These are phyloP conservation scores for Drosophila bocki DNA, from an alignment of 1,140 invertebrate genomes.

Conservation along the genomic window DNA sequence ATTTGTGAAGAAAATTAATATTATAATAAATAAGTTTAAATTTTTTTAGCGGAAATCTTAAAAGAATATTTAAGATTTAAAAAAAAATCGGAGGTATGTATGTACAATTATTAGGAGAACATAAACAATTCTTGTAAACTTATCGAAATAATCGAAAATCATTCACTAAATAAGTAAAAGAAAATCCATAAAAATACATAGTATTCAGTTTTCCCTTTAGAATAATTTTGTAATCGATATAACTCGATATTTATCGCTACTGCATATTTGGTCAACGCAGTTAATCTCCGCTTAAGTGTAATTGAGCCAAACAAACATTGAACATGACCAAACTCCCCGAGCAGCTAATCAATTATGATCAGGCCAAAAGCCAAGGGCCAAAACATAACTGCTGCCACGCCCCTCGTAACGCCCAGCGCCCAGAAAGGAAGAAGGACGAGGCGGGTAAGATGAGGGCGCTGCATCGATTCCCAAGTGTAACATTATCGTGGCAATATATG, in stretches of 20 bases:
- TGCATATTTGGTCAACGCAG: conserved; percentile 24
- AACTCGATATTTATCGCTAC: conserved; percentile 22
- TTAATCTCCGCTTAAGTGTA: conserved; percentile 49
- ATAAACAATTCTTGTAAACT: background rate
- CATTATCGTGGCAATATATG: conserved; percentile 48
- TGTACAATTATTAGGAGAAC: background rate
- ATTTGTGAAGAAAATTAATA: background rate
- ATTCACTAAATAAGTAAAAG: background rate
- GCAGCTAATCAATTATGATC: conserved; percentile 57
- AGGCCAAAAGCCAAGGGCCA: conserved; percentile 29
- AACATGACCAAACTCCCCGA: conserved; percentile 28
- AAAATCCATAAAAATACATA: too few relatives aligned
- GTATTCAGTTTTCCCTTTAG: background rate
- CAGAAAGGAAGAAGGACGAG: too few relatives aligned
- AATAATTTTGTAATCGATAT: conserved; percentile 4
- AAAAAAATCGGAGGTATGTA: too few relatives aligned
- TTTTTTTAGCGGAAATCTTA: too few relatives aligned
- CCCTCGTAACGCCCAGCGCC: conserved; percentile 2
- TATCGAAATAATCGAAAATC: background rate
- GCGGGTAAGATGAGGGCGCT: conserved; percentile 2
- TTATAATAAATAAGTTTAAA: background rate
- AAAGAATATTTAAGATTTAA: too few relatives aligned
- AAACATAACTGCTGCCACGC: conserved; percentile 21
- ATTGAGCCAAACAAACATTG: conserved; percentile 44
- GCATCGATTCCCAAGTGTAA: conserved; percentile 53